These are phyloP conservation scores for Plebejus argus DNA, from an alignment of 2,888 invertebrate genomes.

Conservation along the genomic window DNA sequence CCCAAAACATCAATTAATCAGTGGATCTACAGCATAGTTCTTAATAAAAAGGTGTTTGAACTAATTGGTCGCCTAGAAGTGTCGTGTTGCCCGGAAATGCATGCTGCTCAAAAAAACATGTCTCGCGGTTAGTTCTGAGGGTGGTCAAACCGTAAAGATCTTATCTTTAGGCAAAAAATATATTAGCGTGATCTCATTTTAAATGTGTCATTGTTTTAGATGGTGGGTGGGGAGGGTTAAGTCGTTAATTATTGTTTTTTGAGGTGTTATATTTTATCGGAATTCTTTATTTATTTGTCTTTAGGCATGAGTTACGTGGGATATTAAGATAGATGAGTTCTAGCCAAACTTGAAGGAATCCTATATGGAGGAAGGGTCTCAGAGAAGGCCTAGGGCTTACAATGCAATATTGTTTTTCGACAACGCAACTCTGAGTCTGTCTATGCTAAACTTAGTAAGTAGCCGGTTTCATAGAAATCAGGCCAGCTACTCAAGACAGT, in stretches of 20 bases:
- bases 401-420: too few relatives aligned
- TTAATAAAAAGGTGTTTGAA: background rate
- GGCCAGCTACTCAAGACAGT: background rate
- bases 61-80: slow-evolving; percentile 9
- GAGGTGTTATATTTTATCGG: background rate
- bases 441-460: background rate
- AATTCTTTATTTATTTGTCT: background rate
- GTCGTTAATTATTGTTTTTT: slow-evolving; percentile 10
- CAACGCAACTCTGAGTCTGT: background rate
- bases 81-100: background rate
- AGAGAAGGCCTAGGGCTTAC: too few relatives aligned
- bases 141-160: slow-evolving; percentile 9
- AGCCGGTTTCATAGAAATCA: background rate
- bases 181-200: slow-evolving; percentile 19
- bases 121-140: slow-evolving; percentile 11
- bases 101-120: background rate
- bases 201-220: slow-evolving; percentile 1
- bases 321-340: too few relatives aligned
- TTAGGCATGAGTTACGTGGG: too few relatives aligned
- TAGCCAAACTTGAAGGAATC: too few relatives aligned
- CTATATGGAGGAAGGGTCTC: too few relatives aligned
- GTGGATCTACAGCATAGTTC: background rate
- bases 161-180: slow-evolving; percentile 9
- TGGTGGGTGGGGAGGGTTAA: slow-evolving; percentile 1
- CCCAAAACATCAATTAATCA: background rate